These are phyloP conservation scores for Aethina tumida DNA, from an alignment of 1,140 invertebrate genomes.

Conservation along the genomic window DNA sequence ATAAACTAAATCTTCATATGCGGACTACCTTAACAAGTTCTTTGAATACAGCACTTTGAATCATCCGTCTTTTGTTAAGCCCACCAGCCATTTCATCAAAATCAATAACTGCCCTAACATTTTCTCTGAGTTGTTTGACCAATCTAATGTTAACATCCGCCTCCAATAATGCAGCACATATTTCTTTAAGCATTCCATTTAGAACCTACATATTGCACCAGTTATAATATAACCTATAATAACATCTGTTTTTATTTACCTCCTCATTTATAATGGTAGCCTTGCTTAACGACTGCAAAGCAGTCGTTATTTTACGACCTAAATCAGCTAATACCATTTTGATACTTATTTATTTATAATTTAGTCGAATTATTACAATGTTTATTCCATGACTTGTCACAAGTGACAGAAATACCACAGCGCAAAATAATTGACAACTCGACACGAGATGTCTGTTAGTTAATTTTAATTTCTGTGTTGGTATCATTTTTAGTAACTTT, in stretches of 20 bases:
- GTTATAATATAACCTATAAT: conserved; percentile 10
- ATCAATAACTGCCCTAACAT: conserved; percentile 96
- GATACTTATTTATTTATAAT: conserved; percentile 4
- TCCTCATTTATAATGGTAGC: conserved; percentile 99
- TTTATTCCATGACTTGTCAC: too few relatives aligned
- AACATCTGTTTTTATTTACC: conserved; percentile 44
- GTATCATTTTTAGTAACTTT: too few relatives aligned
- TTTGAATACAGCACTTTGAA: conserved; percentile 97
- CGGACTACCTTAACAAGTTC: conserved; percentile 91
- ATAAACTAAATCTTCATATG: too few relatives aligned
- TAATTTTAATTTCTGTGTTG: too few relatives aligned
- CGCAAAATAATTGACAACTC: too few relatives aligned
- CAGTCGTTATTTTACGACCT: conserved; percentile 97
- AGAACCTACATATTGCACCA: conserved; percentile 60
- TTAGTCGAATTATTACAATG: conserved; percentile 5
- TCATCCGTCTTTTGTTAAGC: conserved; percentile 96
- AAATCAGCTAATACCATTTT: conserved; percentile 99
- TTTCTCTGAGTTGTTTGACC: conserved; percentile 93
- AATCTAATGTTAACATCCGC: conserved; percentile 98
- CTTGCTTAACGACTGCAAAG: conserved; percentile 93
- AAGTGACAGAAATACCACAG: too few relatives aligned
- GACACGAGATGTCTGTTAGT: too few relatives aligned
- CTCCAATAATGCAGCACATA: conserved; percentile 93
- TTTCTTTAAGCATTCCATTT: conserved; percentile 99
- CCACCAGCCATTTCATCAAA: conserved; percentile 99